A percentile compares a stretch with the other conserved stretches of the same genome.
These are phyloP conservation scores for Bothrops jararaca DNA, from an alignment of 2,113 vertebrate genomes.

Conservation along the genomic window DNA sequence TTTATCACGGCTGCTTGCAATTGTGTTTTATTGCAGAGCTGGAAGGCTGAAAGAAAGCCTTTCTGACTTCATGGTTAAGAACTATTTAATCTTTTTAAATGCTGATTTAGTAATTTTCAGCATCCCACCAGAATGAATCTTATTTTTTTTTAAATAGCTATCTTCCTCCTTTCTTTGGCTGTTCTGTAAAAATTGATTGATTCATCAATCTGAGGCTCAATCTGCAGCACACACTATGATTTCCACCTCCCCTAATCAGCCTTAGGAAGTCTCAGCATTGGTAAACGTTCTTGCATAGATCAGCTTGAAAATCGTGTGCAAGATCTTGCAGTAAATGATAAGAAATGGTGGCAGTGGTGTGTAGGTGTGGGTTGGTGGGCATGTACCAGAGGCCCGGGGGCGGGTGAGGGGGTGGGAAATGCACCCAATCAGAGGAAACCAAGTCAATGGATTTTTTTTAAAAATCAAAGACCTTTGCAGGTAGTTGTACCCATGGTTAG, in stretches of 20 bases:
- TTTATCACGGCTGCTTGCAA: not conserved
- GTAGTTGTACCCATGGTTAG: not conserved
- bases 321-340: not conserved
- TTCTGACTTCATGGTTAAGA: not conserved
- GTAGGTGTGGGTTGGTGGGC: not conserved
- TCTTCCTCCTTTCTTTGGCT: not conserved
- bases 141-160: not conserved
- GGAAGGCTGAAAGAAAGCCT: slow-evolving; percentile 4
- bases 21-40: not conserved
- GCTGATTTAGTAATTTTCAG: not conserved
- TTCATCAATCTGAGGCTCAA: not conserved
- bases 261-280: not conserved
- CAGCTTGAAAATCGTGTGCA: not conserved
- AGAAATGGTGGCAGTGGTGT: not conserved
- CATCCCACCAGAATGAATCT: not conserved
- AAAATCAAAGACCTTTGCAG: not conserved
- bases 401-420: not conserved
- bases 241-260: not conserved
- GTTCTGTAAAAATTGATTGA: not conserved
- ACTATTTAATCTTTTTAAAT: not conserved
- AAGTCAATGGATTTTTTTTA: not conserved
- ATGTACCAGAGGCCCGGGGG: not conserved
- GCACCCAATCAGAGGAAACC: not conserved
- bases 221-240: not conserved
- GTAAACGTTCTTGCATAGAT: not conserved